Conservation (phyloP, 2,888 invertebrate genomes). For the Drosophila basisetae region DNA sequence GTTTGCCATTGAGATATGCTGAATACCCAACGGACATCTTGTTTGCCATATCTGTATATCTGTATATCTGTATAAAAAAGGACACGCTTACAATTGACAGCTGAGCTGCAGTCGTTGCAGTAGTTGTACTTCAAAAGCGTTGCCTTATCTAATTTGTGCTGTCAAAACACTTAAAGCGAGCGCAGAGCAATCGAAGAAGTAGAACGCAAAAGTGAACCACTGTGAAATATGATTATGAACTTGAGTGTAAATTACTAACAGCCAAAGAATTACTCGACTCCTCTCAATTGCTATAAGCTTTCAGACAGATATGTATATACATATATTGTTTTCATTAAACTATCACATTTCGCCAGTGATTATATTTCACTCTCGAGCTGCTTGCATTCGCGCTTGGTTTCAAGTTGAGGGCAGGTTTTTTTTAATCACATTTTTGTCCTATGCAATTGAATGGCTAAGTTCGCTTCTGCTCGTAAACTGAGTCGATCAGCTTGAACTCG, state of each 20-base stretch:
- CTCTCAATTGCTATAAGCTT: neutral
- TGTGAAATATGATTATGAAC: neutral
- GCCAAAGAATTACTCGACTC: neutral
- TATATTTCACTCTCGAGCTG: neutral
- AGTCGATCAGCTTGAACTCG: neutral
- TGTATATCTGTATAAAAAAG: neutral
- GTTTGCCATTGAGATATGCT: constrained; percentile 32
- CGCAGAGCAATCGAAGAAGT: neutral
- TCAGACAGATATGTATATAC: too few species aligned
- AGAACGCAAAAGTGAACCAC: neutral
- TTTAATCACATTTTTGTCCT: neutral
- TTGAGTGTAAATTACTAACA: neutral
- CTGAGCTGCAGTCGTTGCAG: neutral
- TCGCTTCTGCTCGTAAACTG: neutral
- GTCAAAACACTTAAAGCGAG: neutral
- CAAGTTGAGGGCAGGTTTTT: neutral
- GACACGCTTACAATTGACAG: neutral
- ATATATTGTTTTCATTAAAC: neutral
- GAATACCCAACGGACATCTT: constrained; percentile 38
- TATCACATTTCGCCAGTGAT: neutral
- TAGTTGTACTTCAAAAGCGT: constrained; percentile 10
- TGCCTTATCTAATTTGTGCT: neutral
- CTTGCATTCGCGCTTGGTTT: neutral
- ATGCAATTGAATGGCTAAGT: neutral
- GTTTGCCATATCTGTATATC: neutral